Evolutionary conservation across 2,888 invertebrate genomes (phyloP).

Genomic region (Philaethria dido): DNA sequence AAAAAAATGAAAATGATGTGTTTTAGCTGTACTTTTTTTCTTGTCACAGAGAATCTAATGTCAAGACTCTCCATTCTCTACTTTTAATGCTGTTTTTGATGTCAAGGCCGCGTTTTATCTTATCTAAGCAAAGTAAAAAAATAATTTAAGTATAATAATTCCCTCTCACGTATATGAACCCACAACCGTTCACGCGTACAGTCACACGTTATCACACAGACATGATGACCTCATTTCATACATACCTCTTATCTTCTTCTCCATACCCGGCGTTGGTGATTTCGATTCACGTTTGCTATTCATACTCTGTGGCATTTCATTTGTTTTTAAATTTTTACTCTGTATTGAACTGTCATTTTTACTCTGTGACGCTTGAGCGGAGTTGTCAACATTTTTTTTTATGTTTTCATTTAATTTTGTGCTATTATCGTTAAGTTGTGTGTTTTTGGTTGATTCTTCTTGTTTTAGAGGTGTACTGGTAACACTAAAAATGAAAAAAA

Average conservation of each 20-base stretch:
- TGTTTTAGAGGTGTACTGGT: constrained; percentile 5
- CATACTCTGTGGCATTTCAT: constrained; percentile 24
- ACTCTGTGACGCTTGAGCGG: constrained; percentile 2
- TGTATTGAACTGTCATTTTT: no score
- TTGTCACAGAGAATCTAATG: no score
- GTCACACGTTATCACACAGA: no score
- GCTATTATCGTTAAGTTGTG: constrained; percentile 7
- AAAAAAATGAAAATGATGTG: no score
- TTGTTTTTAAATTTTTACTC: not conserved
- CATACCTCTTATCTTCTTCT: constrained; percentile 32
- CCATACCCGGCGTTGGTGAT: constrained; percentile 15
- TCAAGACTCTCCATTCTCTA: not conserved
- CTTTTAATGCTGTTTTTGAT: no score
- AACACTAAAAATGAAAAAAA: constrained; percentile 9
- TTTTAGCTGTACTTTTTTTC: no score
- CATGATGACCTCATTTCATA: no score
- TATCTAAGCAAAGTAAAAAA: no score
- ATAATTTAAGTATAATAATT: no score
- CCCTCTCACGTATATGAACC: no score
- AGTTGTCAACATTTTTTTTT: constrained; percentile 11
- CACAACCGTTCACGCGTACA: no score
- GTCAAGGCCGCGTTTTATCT: no score
- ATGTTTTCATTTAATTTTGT: constrained; percentile 3
- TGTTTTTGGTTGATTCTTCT: constrained; percentile 4
- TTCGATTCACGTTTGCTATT: constrained; percentile 21